A percentile compares a stretch with the other conserved stretches of the same genome.
Evolutionary conservation across 2,797 vertebrate genomes (phyloP).

Genomic region (Clarias pachynema): DNA sequence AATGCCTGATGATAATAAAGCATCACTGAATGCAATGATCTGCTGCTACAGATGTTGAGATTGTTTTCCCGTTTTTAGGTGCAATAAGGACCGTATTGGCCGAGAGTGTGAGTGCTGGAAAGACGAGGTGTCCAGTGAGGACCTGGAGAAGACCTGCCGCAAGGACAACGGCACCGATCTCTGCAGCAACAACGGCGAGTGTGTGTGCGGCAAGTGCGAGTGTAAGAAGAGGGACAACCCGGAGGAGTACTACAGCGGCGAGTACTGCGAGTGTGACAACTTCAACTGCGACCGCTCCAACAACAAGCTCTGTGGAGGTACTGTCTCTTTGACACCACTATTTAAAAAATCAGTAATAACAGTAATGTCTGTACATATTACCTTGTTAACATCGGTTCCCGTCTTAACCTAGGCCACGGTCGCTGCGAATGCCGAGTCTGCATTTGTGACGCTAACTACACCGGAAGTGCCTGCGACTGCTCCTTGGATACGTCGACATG

Average conservation of each 20-base stretch:
- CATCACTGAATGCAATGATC: neutral
- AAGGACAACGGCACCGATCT: conserved; percentile 92
- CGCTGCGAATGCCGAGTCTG: conserved; percentile 91
- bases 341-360: neutral
- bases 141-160: conserved; percentile 93
- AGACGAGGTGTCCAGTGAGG: conserved; percentile 93
- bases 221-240: conserved; percentile 93
- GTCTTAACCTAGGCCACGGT: conserved; percentile 79
- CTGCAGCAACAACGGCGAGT: conserved; percentile 96
- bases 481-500: conserved; percentile 85
- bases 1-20: neutral
- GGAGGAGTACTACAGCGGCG: conserved; percentile 90
- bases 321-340: conserved; percentile 18
- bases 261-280: conserved; percentile 97
- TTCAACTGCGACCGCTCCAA: conserved; percentile 97
- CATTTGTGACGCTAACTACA: conserved; percentile 89
- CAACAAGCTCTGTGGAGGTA: conserved; percentile 96
- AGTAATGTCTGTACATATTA: neutral
- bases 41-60: neutral
- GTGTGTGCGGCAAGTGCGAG: conserved; percentile 95
- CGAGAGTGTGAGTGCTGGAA: conserved; percentile 92
- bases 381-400: neutral
- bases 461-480: conserved; percentile 92
- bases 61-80: conserved; percentile 71
- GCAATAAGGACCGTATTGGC: conserved; percentile 92